These are phyloP conservation scores for Pelobates fuscus DNA, from an alignment of 2,113 vertebrate species.

Conservation along the genomic window DNA sequence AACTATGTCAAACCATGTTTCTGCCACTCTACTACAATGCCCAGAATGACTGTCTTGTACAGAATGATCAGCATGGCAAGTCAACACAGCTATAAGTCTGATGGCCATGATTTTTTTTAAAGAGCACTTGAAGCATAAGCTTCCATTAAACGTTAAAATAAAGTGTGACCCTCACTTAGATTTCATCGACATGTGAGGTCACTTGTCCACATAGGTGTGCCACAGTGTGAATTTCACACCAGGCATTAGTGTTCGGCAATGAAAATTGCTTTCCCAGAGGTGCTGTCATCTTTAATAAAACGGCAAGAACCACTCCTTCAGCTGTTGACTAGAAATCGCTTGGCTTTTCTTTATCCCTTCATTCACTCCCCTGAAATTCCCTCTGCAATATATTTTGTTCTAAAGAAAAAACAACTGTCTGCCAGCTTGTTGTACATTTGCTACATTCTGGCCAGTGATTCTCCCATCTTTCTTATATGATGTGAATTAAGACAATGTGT, in stretches of 20 bases:
- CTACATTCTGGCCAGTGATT: not conserved
- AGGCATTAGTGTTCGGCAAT: constrained; percentile 20
- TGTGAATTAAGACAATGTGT: constrained; percentile 3
- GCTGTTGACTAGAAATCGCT: constrained; percentile 34
- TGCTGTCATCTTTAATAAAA: constrained; percentile 46
- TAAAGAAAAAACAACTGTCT: constrained; percentile 10
- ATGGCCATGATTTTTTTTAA: too few species aligned
- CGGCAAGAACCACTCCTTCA: constrained; percentile 30
- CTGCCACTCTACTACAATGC: too few species aligned
- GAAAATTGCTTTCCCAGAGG: constrained; percentile 37
- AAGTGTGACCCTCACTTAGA: constrained; percentile 14
- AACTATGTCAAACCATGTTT: too few species aligned
- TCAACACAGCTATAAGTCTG: too few species aligned
- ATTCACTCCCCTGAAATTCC: constrained; percentile 13
- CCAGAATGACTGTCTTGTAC: too few species aligned
- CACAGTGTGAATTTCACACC: constrained; percentile 35
- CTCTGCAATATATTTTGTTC: constrained; percentile 14
- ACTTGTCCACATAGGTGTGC: constrained; percentile 18
- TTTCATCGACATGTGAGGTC: constrained; percentile 29
- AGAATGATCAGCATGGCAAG: too few species aligned
- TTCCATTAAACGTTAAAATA: constrained; percentile 19
- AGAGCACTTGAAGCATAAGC: not conserved
- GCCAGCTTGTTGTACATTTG: constrained; percentile 12
- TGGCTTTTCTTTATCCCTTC: constrained; percentile 1
- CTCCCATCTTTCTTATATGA: not conserved